These are phyloP conservation scores for Philhelius pedissequus DNA, from an alignment of 2,888 invertebrate genomes.

Conservation along the genomic window DNA sequence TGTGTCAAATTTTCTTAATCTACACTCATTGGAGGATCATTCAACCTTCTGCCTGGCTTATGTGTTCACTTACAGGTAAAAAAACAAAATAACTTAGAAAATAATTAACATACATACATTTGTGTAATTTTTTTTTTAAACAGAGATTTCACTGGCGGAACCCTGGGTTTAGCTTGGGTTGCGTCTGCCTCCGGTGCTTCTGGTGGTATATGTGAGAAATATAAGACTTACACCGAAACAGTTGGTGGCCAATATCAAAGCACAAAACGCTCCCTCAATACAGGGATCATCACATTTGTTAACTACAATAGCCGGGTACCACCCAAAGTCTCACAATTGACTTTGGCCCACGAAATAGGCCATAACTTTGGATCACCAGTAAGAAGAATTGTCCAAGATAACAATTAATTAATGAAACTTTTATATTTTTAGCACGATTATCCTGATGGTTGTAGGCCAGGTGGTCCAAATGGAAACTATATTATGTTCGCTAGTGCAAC, in stretches of 20 bases:
- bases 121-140: slow-evolving; percentile 22
- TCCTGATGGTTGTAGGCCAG: slow-evolving; percentile 93
- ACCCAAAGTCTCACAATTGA: slow-evolving; percentile 97
- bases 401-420: too few species aligned
- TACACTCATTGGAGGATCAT: slow-evolving; percentile 98
- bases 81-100: background rate
- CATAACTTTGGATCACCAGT: slow-evolving; percentile 99
- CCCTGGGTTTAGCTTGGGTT: slow-evolving; percentile 99
- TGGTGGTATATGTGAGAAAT: slow-evolving; percentile 99
- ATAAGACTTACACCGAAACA: slow-evolving; percentile 97
- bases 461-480: slow-evolving; percentile 95
- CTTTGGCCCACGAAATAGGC: slow-evolving; percentile 98
- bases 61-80: slow-evolving; percentile 92
- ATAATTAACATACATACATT: too few species aligned
- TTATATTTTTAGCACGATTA: slow-evolving; percentile 94
- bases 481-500: slow-evolving; percentile 99
- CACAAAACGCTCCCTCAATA: slow-evolving; percentile 96
- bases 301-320: slow-evolving; percentile 99
- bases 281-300: slow-evolving; percentile 98
- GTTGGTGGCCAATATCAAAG: slow-evolving; percentile 96
- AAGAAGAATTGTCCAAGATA: too few species aligned
- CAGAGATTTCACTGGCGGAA: slow-evolving; percentile 98
- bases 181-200: slow-evolving; percentile 98
- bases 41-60: slow-evolving; percentile 99
- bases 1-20: slow-evolving; percentile 98